Evolutionary conservation across 1,140 invertebrate genomes (phyloP).

Genomic region (Drosophila cardini): DNA sequence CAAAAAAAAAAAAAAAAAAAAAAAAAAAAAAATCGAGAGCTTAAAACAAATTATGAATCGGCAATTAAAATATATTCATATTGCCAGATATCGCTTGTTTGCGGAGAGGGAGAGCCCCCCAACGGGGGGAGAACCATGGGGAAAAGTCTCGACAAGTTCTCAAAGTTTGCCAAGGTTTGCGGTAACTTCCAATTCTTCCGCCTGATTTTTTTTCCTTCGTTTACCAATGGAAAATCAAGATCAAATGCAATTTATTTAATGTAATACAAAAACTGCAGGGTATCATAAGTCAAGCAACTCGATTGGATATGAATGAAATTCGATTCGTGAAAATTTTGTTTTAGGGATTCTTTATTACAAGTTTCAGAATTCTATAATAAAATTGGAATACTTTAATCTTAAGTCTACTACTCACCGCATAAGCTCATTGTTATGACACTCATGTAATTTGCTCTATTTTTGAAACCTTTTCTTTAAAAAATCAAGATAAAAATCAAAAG

Average conservation of each 20-base stretch:
- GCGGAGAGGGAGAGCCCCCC: too few species aligned
- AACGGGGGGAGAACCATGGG: slow-evolving; percentile 12
- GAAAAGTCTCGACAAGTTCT: slow-evolving; percentile 33
- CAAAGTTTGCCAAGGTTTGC: slow-evolving; percentile 9
- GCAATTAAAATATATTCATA: slow-evolving; percentile 44
- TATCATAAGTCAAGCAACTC: not conserved
- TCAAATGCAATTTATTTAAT: not conserved
- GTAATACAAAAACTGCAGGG: not conserved
- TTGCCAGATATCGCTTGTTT: slow-evolving; percentile 1
- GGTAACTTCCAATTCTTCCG: slow-evolving; percentile 7
- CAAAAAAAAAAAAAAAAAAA: slow-evolving; percentile 43
- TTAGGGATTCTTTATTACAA: too few species aligned
- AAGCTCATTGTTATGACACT: too few species aligned
- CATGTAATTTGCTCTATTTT: too few species aligned
- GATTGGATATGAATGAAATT: not conserved
- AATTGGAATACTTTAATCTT: too few species aligned
- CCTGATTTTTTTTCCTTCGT: not conserved
- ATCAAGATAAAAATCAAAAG: too few species aligned
- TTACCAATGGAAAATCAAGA: slow-evolving; percentile 28
- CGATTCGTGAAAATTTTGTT: not conserved
- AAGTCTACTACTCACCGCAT: too few species aligned
- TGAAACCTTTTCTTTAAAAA: too few species aligned
- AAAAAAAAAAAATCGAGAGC: slow-evolving; percentile 40
- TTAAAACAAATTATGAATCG: slow-evolving; percentile 7
- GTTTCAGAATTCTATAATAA: too few species aligned